phyloP scores from a whole-genome alignment of 2,797 vertebrate genomes.

The Sylvilagus floridanus region DNA sequence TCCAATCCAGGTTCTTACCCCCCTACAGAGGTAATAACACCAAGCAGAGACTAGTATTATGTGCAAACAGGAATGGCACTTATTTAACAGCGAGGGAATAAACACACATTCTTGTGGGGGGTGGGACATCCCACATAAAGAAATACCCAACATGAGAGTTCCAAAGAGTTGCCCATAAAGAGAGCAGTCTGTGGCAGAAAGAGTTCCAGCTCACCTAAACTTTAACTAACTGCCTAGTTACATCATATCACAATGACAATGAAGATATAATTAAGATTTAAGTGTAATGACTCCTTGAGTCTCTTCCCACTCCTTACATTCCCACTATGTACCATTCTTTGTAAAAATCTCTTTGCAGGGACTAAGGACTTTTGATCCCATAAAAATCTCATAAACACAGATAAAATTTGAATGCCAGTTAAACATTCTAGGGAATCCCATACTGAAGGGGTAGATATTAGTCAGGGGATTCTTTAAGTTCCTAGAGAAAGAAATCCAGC shows the following conservation, averaged over 20 bases:
- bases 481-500: conserved; percentile 17
- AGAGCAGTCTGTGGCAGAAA: too few species aligned
- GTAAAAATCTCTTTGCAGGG: background rate
- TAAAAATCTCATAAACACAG: conserved; percentile 13
- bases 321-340: background rate
- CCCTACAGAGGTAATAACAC: too few species aligned
- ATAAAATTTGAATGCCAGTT: background rate
- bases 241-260: background rate
- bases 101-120: too few species aligned
- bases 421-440: background rate
- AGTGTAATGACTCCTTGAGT: background rate
- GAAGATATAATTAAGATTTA: background rate
- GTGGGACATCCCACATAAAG: too few species aligned
- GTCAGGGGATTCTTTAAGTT: background rate
- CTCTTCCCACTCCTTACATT: background rate
- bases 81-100: too few species aligned
- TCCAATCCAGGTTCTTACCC: too few species aligned
- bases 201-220: too few species aligned
- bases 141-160: too few species aligned
- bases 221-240: too few species aligned
- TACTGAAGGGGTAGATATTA: background rate
- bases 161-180: too few species aligned
- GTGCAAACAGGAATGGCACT: too few species aligned
- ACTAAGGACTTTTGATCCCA: background rate
- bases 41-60: too few species aligned